Conservation (phyloP, 1,140 invertebrate species). For the Diuraphis noxia region DNA sequence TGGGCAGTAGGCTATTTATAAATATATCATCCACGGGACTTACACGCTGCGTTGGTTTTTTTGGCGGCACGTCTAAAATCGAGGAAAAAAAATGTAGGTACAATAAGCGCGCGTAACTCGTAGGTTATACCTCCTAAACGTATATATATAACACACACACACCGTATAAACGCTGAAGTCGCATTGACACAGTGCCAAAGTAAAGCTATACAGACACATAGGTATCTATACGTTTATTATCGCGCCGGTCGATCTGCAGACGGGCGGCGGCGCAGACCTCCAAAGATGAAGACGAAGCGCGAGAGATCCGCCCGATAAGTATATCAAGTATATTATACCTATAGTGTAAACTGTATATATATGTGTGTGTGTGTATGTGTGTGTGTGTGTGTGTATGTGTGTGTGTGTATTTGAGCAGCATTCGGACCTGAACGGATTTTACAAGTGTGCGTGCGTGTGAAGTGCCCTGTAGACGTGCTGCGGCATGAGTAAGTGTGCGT, state of each 20-base stretch:
- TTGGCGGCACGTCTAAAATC: too few relatives aligned
- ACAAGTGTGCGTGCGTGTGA: neutral
- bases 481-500: too few relatives aligned
- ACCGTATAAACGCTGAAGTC: neutral
- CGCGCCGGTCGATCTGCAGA: neutral
- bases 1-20: too few relatives aligned
- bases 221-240: neutral
- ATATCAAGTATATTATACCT: neutral
- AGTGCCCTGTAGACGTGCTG: neutral
- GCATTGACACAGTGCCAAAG: slow-evolving; percentile 20
- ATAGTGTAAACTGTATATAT: too few relatives aligned
- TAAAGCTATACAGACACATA: neutral
- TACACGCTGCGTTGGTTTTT: too few relatives aligned
- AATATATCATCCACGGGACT: too few relatives aligned
- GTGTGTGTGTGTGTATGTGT: neutral
- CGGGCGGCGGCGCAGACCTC: slow-evolving; percentile 16
- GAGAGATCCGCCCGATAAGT: slow-evolving; percentile 11
- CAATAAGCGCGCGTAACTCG: neutral
- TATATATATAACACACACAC: too few relatives aligned
- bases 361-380: neutral
- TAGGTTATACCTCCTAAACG: neutral
- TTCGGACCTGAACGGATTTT: slow-evolving; percentile 36
- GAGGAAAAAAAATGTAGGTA: too few relatives aligned
- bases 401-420: neutral
- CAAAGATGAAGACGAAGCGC: slow-evolving; percentile 17